phyloP scores from a whole-genome alignment of 2,797 vertebrate genomes.

The Siniperca undulata region DNA sequence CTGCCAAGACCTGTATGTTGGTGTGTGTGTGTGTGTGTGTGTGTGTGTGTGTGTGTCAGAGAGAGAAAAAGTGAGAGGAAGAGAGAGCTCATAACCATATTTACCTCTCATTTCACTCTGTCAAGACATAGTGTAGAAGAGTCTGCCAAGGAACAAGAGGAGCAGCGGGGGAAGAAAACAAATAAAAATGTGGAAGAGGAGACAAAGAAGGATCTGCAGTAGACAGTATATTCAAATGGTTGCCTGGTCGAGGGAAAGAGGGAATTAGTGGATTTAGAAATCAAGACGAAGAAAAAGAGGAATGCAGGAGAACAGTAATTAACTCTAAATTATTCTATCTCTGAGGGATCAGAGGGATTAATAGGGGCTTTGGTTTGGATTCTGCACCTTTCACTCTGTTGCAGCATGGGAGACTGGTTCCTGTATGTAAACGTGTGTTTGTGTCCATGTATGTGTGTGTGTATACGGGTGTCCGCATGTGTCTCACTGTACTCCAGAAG shows the following conservation, averaged over 20 bases:
- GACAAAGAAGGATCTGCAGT: constrained; percentile 61
- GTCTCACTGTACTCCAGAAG: constrained; percentile 70
- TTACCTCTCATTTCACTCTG: constrained; percentile 70
- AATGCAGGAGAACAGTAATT: constrained; percentile 77
- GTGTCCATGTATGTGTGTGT: constrained; percentile 10
- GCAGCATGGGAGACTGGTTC: constrained; percentile 65
- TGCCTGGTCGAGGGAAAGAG: constrained; percentile 42
- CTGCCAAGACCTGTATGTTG: constrained; percentile 60
- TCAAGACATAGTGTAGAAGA: constrained; percentile 50
- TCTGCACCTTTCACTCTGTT: constrained; percentile 70
- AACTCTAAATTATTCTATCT: constrained; percentile 81
- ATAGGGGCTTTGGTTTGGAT: constrained; percentile 74
- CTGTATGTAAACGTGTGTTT: constrained; percentile 50
- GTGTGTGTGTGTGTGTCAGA: constrained; percentile 42
- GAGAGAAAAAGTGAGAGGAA: constrained; percentile 45
- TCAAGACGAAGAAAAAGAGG: constrained; percentile 55
- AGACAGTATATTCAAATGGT: constrained; percentile 55
- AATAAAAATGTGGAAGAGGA: constrained; percentile 57
- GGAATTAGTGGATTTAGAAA: constrained; percentile 73
- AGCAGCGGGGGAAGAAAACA: constrained; percentile 40
- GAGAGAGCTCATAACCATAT: constrained; percentile 63
- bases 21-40: constrained; percentile 39
- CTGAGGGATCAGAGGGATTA: constrained; percentile 77
- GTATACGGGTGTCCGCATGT: constrained; percentile 46
- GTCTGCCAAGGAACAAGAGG: constrained; percentile 57